Conservation (phyloP, 2,888 invertebrate genomes). For the Rugalucina vietnamica region DNA sequence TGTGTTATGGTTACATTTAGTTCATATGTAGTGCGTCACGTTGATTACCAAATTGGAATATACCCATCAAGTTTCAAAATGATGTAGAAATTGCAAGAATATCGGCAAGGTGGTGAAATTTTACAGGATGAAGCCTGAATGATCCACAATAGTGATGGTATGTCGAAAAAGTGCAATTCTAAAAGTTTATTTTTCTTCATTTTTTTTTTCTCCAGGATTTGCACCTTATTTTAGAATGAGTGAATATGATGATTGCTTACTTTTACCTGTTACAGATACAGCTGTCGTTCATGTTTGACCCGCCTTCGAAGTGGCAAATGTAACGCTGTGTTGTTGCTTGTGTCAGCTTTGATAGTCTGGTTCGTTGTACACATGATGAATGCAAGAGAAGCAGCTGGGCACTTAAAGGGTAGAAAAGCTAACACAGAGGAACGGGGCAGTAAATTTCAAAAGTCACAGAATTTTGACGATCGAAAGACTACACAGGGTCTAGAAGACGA, state of each 20-base stretch:
- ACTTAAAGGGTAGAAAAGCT: not conserved
- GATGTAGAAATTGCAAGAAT: no score
- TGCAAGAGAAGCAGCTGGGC: not conserved
- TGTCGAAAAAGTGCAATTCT: not conserved
- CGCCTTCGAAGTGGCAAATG: not conserved
- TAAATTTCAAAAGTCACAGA: not conserved
- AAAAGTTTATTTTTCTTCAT: not conserved
- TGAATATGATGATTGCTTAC: not conserved
- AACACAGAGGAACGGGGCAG: not conserved
- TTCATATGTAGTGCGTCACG: no score
- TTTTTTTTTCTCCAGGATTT: no score
- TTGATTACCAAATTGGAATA: no score
- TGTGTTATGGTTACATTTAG: no score
- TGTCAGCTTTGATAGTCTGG: not conserved
- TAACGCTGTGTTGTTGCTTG: not conserved
- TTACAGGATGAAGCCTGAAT: not conserved
- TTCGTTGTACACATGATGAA: not conserved
- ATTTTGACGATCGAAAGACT: not conserved
- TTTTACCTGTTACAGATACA: not conserved
- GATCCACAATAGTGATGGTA: not conserved
- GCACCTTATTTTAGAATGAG: no score
- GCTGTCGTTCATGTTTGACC: not conserved
- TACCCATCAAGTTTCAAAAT: no score
- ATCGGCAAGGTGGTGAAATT: not conserved
- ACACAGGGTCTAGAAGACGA: not conserved